Percentiles rank a stretch among this genome's conserved stretches.
phyloP scores from a whole-genome alignment of 2,113 vertebrate genomes.

The Cnemophilus loriae region DNA sequence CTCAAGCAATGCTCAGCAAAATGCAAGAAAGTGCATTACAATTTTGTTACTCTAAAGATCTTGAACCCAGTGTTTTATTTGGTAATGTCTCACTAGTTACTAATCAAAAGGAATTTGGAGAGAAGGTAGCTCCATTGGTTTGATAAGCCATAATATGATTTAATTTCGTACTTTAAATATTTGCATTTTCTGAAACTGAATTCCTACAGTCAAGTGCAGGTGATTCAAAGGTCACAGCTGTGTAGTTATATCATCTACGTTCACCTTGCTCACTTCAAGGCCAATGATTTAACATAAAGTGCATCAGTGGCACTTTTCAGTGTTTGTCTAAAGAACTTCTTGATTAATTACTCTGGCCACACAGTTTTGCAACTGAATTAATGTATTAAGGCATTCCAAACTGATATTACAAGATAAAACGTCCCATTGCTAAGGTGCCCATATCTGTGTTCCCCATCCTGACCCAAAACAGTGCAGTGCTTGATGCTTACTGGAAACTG shows the following conservation, averaged over 20 bases:
- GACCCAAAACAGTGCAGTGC: background rate
- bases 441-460: background rate
- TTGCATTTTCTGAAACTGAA: conserved; percentile 25
- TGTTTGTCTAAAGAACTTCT: background rate
- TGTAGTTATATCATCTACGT: background rate
- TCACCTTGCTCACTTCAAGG: background rate
- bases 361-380: background rate
- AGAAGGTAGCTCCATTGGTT: background rate
- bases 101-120: background rate
- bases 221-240: background rate
- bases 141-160: background rate
- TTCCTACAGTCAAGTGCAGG: background rate
- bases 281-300: background rate
- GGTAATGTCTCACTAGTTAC: background rate
- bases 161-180: conserved; percentile 26
- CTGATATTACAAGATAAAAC: background rate
- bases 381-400: background rate
- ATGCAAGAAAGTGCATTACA: background rate
- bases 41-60: background rate
- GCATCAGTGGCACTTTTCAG: background rate
- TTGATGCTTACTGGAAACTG: background rate
- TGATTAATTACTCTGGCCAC: background rate
- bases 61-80: background rate
- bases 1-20: background rate
- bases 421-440: background rate